Evolutionary conservation across 2,888 invertebrate species (phyloP).

Genomic region (Xestia c-nigrum): DNA sequence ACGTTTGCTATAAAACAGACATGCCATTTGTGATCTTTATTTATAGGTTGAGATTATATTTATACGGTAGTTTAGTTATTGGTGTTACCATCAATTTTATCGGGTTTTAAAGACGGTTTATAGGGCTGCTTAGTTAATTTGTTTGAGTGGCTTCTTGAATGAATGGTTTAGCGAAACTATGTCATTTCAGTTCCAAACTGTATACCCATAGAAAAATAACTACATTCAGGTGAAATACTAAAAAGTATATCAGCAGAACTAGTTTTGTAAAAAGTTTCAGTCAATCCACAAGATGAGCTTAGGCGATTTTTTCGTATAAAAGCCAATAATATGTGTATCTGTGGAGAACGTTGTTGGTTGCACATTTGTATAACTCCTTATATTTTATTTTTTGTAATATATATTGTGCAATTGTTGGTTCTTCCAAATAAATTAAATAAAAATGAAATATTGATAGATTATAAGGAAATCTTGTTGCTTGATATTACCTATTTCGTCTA

Average conservation of each 20-base stretch:
- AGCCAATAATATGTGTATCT: no score
- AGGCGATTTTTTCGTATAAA: neutral
- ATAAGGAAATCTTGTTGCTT: neutral
- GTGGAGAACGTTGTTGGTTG: no score
- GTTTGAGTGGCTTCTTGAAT: neutral
- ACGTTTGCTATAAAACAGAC: conserved; percentile 38
- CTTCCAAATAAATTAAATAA: no score
- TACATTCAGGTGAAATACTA: neutral
- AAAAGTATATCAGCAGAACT: neutral
- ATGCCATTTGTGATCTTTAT: conserved; percentile 56
- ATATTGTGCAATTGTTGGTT: no score
- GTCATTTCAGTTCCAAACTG: neutral
- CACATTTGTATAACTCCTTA: no score
- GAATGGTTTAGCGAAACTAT: neutral
- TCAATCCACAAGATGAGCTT: neutral
- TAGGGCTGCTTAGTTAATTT: neutral
- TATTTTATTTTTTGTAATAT: no score
- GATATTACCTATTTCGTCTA: neutral
- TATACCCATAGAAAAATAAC: neutral
- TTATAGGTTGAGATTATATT: conserved; percentile 38
- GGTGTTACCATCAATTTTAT: conserved; percentile 21
- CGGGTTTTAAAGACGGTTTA: neutral
- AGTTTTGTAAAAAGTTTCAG: neutral
- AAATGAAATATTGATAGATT: neutral
- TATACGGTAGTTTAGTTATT: conserved; percentile 13